phyloP scores from a whole-genome alignment of 2,113 vertebrate genomes.

The Brienomyrus longianalis region DNA sequence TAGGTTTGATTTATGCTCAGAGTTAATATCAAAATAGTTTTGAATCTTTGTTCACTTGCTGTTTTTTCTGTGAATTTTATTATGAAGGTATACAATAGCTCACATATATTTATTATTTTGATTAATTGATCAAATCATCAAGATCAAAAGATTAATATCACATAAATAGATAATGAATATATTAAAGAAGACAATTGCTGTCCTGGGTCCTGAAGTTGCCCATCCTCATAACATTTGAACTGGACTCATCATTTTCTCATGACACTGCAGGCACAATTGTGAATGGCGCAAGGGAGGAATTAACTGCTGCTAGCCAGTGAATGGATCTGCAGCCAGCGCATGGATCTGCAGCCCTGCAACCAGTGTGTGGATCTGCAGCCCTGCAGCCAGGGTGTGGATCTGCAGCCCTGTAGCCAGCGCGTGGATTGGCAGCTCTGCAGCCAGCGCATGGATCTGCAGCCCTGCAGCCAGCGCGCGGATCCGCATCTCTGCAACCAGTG shows the following conservation, averaged over 20 bases:
- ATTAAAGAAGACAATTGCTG: not conserved
- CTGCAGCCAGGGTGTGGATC: no score
- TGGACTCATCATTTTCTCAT: not conserved
- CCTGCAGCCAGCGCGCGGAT: no score
- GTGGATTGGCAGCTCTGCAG: no score
- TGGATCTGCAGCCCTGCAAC: not conserved
- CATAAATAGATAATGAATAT: not conserved
- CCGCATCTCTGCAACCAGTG: no score
- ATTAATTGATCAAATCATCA: not conserved
- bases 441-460: no score
- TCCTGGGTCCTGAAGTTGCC: not conserved
- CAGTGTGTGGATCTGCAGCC: not conserved
- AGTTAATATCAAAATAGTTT: not conserved
- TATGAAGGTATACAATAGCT: not conserved
- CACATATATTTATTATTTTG: not conserved
- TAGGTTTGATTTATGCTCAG: not conserved
- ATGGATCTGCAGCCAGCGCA: not conserved
- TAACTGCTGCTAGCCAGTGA: not conserved
- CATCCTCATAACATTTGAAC: not conserved
- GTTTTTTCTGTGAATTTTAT: not conserved
- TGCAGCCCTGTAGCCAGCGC: no score
- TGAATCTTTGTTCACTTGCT: not conserved
- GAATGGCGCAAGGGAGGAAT: not conserved
- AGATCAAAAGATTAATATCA: not conserved
- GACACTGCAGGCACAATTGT: not conserved